These are phyloP conservation scores for Paracentrotus lividus DNA, from an alignment of 53 echinoderm and acorn worm genomes.

Conservation along the genomic window DNA sequence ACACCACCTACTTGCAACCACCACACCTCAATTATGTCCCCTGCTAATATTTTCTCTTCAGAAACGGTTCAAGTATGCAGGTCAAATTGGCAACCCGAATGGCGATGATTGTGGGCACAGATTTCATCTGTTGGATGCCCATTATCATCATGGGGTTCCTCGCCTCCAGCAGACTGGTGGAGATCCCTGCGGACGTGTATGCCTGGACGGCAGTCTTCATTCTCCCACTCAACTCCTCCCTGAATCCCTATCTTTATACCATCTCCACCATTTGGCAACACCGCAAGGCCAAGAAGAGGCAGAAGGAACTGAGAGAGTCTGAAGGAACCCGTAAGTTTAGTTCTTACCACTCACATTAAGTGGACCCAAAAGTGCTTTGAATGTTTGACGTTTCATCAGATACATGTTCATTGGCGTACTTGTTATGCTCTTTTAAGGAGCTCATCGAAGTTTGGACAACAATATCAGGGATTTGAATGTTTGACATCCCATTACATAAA, in stretches of 20 bases:
- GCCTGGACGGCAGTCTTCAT: conserved; percentile 79
- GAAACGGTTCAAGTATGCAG: conserved; percentile 40
- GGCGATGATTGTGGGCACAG: conserved; percentile 76
- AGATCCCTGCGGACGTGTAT: conserved; percentile 72
- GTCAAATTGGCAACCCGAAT: conserved; percentile 76
- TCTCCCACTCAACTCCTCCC: conserved; percentile 75
- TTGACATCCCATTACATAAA: no score
- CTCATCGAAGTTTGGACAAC: no score
- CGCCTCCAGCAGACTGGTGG: conserved; percentile 42
- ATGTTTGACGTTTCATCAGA: no score
- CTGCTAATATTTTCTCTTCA: not conserved
- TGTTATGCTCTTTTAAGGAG: no score
- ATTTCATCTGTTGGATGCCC: conserved; percentile 79
- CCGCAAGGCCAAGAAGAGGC: not conserved
- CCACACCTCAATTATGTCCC: no score
- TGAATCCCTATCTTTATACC: conserved; percentile 79
- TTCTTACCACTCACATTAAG: no score
- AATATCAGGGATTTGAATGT: no score
- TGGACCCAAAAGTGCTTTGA: no score
- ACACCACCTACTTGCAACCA: no score
- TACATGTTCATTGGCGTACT: no score
- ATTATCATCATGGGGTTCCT: conserved; percentile 75
- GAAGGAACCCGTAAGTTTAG: conserved; percentile 28
- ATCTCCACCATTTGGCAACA: conserved; percentile 61
- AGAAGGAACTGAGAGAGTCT: not conserved